Evolutionary conservation across 2,797 vertebrate species (phyloP).

Genomic region (Gymnothorax javanicus): DNA sequence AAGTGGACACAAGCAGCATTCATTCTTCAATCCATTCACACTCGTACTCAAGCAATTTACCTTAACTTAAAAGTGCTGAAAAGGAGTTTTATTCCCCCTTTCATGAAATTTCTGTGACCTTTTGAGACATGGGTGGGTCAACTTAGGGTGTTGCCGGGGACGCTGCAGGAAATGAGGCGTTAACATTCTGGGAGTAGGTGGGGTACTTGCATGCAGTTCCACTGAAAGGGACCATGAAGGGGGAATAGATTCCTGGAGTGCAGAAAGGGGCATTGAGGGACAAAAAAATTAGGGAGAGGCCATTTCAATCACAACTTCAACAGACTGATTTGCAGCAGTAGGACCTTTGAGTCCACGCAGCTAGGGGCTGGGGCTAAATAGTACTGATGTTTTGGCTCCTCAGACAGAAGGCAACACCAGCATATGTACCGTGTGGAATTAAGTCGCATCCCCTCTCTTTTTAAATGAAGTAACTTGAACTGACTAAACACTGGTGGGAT

Average conservation of each 20-base stretch:
- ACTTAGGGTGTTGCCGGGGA: neutral
- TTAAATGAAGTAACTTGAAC: neutral
- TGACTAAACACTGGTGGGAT: neutral
- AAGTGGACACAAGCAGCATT: conserved; percentile 12
- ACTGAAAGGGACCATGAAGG: conserved; percentile 12
- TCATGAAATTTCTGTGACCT: conserved; percentile 21
- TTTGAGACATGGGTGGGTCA: neutral
- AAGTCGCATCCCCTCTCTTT: neutral
- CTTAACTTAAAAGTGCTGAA: neutral
- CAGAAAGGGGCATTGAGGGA: conserved; percentile 18
- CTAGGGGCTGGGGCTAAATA: neutral
- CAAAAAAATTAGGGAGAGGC: neutral
- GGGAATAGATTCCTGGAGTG: neutral
- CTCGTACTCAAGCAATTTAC: neutral
- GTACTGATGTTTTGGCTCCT: neutral
- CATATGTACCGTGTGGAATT: neutral
- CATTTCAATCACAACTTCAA: neutral
- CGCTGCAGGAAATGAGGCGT: conserved; percentile 18
- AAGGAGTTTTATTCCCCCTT: neutral
- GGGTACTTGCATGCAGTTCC: neutral
- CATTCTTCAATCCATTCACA: conserved; percentile 9
- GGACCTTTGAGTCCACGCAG: neutral
- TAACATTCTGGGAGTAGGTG: neutral
- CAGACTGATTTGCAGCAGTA: neutral
- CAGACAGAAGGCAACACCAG: neutral